Percentiles rank a stretch among this genome's conserved stretches.
Evolutionary conservation across 2,113 vertebrate genomes (phyloP).

Genomic region (Actenoides hombroni): DNA sequence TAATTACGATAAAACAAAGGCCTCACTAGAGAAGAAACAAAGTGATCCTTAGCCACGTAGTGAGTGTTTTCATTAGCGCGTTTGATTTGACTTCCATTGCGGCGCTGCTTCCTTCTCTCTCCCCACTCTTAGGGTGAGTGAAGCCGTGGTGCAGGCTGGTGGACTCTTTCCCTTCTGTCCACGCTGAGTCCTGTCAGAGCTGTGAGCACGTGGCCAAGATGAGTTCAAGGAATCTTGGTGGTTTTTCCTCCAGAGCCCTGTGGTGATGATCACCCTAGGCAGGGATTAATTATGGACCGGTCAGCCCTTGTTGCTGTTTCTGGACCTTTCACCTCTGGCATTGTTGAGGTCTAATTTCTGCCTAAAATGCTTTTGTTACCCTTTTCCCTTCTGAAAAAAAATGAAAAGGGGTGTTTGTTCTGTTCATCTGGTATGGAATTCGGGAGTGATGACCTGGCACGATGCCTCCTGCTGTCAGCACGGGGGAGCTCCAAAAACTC

Average conservation of each 20-base stretch:
- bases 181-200: background rate
- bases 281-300: background rate
- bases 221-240: background rate
- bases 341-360: background rate
- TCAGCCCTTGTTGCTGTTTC: background rate
- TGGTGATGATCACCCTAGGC: accelerated
- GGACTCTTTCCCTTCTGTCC: background rate
- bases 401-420: background rate
- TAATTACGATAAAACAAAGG: background rate
- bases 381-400: background rate
- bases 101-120: background rate
- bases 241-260: background rate
- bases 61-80: background rate
- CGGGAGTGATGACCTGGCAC: background rate
- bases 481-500: background rate
- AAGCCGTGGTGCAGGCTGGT: background rate
- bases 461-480: background rate
- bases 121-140: background rate
- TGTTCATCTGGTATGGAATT: background rate
- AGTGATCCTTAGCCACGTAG: background rate
- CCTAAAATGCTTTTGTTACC: background rate
- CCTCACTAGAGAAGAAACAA: background rate
- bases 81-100: background rate
- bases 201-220: background rate
- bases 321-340: background rate